Evolutionary conservation across 2,797 vertebrate genomes (phyloP), one percentile per base, ranked within the genome.

Genomic region (Lepus oiostolus): DNA sequence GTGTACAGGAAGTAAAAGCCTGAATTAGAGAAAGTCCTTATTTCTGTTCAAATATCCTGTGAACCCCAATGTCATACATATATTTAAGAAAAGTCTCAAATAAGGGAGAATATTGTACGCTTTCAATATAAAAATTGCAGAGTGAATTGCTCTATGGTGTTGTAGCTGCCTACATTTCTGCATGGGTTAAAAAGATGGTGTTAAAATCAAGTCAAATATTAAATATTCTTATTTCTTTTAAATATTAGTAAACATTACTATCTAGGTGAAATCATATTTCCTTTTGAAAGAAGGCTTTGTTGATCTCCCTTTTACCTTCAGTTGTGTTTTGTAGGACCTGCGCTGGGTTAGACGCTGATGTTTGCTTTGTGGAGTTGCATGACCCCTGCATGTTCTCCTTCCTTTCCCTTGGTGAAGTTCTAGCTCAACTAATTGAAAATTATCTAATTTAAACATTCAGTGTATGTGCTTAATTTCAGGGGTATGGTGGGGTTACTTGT

Each of bases 191-290:
- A 92, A 14, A 76, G 54, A 16, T 58, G 54, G 54, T 9, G 13
- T 86, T 80, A 42, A 93, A 94, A 88, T 5, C 68, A 86, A 81
- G 58, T 12, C 28, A 87, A n/a, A 67, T 72, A 28, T 65, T 79
- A 82, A 30, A 12, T 26, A 83, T 52, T 63, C 95, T 12, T 77
- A 47, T 9, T 42, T 42, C 42, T 42, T n/a, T 80, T 82, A 81
- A 82, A 65, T 76, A n/a, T 21, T 47, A 54, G 52, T 71, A 26
- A 67, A 13, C 7, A n/a, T 70, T 54, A 32, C 28, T 4, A 8
- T 24, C 10, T 28, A 5, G 1, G 14, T 19, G 22, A 24, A 19
- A 22, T 82, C 85, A 8, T 47, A 38, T 38, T 85, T 65, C 17
- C 17, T 85, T 74, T 47, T 72, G 71, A 68, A 79, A 24, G n/a